Evolutionary conservation across 1,140 invertebrate species (phyloP).

Genomic region (Calephelis virginiensis): DNA sequence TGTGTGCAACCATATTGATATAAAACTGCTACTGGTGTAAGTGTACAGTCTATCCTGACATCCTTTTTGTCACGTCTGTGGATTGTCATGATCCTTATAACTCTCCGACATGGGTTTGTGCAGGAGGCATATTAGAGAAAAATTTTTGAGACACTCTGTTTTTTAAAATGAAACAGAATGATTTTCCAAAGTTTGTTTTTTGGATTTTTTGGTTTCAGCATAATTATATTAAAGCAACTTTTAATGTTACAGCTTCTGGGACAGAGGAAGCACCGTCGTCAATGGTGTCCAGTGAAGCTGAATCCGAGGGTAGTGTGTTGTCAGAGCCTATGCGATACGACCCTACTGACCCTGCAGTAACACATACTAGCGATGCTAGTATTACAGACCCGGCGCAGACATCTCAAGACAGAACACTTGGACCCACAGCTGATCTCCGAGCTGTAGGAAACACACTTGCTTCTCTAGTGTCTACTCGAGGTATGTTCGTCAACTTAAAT

Average conservation of each 20-base stretch:
- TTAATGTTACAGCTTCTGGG: slow-evolving; percentile 37
- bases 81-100: too few relatives aligned
- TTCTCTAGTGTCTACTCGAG: slow-evolving; percentile 51
- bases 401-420: slow-evolving; percentile 40
- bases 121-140: too few relatives aligned
- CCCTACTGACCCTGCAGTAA: slow-evolving; percentile 20
- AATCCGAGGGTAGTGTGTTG: slow-evolving; percentile 61
- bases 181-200: too few relatives aligned
- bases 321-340: slow-evolving; percentile 50
- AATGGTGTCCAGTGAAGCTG: slow-evolving; percentile 68
- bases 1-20: too few relatives aligned
- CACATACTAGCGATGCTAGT: slow-evolving; percentile 31
- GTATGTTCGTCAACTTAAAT: slow-evolving; percentile 30
- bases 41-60: too few relatives aligned
- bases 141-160: too few relatives aligned
- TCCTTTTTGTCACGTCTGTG: too few relatives aligned
- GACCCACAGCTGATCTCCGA: slow-evolving; percentile 42
- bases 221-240: not conserved
- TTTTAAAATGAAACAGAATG: too few relatives aligned
- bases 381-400: slow-evolving; percentile 29
- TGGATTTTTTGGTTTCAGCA: too few relatives aligned
- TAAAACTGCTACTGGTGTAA: too few relatives aligned
- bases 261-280: slow-evolving; percentile 66
- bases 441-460: slow-evolving; percentile 42
- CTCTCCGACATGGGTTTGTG: too few relatives aligned